phyloP scores from a whole-genome alignment of 2,797 vertebrate genomes.

The Geotria australis region DNA sequence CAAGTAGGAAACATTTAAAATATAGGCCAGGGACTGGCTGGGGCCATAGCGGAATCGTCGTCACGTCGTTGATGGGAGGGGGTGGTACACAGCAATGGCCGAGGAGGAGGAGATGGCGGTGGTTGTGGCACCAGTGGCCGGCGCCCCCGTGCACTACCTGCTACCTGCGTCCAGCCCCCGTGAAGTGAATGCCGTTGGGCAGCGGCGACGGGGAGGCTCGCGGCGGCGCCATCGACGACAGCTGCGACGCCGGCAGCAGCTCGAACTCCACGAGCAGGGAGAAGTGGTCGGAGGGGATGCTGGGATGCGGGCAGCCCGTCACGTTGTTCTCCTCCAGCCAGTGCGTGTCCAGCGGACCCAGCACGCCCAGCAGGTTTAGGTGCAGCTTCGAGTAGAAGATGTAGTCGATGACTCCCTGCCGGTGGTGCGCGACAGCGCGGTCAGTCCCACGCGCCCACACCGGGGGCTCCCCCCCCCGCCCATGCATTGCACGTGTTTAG shows the following conservation, averaged over 20 bases:
- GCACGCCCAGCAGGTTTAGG: slow-evolving; percentile 64
- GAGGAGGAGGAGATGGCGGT: background rate
- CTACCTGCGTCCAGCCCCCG: too few species aligned
- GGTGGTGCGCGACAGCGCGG: background rate
- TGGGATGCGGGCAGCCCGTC: slow-evolving; percentile 85
- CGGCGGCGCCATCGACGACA: slow-evolving; percentile 24
- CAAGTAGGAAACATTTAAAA: too few species aligned
- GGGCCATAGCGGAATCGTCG: too few species aligned
- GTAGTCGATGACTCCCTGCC: slow-evolving; percentile 97
- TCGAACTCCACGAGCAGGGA: slow-evolving; percentile 94
- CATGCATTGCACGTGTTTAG: too few species aligned
- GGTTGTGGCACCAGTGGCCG: background rate
- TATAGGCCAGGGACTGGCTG: too few species aligned
- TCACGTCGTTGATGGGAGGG: too few species aligned
- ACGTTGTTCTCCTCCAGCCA: slow-evolving; percentile 91
- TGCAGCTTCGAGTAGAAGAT: slow-evolving; percentile 97
- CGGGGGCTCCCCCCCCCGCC: too few species aligned
- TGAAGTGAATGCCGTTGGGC: background rate
- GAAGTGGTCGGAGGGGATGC: slow-evolving; percentile 98
- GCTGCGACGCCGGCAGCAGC: slow-evolving; percentile 25
- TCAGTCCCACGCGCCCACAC: too few species aligned
- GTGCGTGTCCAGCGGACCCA: slow-evolving; percentile 79
- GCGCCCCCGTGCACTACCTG: background rate
- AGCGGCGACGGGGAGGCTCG: slow-evolving; percentile 8
- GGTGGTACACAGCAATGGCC: background rate